phyloP scores from a whole-genome alignment of 1,140 invertebrate genomes.

The Drosophila equinoxialis region DNA sequence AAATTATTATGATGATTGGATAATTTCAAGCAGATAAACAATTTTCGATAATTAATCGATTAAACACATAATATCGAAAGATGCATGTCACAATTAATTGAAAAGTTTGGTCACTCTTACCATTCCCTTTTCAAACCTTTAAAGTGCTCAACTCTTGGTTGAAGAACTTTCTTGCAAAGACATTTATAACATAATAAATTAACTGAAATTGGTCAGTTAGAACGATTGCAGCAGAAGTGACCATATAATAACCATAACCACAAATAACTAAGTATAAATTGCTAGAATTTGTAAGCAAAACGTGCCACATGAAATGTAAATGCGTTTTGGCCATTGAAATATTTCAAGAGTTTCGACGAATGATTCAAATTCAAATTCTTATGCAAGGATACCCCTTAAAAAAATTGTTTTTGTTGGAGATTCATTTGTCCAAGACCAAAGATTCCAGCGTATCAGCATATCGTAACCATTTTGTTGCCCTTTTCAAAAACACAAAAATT shows the following conservation, averaged over 20 bases:
- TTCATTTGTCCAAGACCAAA: no score
- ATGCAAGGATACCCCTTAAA: no score
- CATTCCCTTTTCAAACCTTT: no score
- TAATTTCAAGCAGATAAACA: no score
- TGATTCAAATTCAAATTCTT: conserved; percentile 4
- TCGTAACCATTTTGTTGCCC: neutral
- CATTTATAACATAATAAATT: conserved; percentile 15
- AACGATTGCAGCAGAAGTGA: conserved; percentile 7
- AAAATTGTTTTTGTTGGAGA: no score
- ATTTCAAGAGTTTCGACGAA: neutral
- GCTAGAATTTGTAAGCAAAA: neutral
- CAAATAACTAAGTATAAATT: conserved; percentile 14
- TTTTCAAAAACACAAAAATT: conserved; percentile 40
- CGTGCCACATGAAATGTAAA: conserved; percentile 16
- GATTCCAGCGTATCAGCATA: neutral
- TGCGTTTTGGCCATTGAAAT: neutral
- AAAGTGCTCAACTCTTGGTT: no score
- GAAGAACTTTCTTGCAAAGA: neutral
- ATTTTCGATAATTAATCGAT: no score
- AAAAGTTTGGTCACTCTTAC: no score
- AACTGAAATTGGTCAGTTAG: neutral
- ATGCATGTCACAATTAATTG: no score
- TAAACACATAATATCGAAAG: no score
- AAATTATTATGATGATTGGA: no score
- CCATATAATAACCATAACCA: conserved; percentile 7